phyloP scores from a whole-genome alignment of 2,888 invertebrate species.

The Lasioglossum leucozonium region DNA sequence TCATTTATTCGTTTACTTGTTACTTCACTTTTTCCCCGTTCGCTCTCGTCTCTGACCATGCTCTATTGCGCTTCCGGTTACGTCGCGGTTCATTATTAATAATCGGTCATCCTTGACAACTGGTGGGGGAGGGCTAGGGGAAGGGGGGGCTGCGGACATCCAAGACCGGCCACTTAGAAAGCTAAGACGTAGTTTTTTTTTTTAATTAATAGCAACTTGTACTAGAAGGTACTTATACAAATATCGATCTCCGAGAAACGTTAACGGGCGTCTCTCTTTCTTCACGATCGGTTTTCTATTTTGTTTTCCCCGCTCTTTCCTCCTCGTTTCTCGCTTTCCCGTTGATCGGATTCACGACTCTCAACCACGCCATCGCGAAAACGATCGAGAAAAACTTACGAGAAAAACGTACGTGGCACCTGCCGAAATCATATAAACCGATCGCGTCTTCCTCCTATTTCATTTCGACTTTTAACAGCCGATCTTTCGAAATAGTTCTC shows the following conservation, averaged over 20 bases:
- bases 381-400: not conserved
- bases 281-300: not conserved
- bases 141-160: slow-evolving; percentile 49
- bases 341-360: not conserved
- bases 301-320: not conserved
- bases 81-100: slow-evolving; percentile 42
- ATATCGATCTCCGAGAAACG: slow-evolving; percentile 55
- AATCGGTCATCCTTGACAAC: slow-evolving; percentile 14
- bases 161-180: slow-evolving; percentile 54
- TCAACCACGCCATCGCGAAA: not conserved
- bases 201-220: slow-evolving; percentile 63
- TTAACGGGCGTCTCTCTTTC: slow-evolving; percentile 37
- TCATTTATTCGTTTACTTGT: not conserved
- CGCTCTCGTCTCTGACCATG: slow-evolving; percentile 40
- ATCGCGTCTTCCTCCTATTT: not conserved
- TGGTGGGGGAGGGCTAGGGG: not conserved
- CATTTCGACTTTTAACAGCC: not conserved
- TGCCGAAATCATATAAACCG: not conserved
- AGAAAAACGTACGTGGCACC: not conserved
- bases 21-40: not conserved
- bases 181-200: slow-evolving; percentile 48
- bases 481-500: not conserved
- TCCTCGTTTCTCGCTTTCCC: slow-evolving; percentile 13
- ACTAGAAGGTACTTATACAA: slow-evolving; percentile 61
- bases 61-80: slow-evolving; percentile 62